Evolutionary conservation across 1,140 invertebrate genomes (phyloP), one percentile per base, ranked within the genome.

Genomic region (Drosophila nasuta): DNA sequence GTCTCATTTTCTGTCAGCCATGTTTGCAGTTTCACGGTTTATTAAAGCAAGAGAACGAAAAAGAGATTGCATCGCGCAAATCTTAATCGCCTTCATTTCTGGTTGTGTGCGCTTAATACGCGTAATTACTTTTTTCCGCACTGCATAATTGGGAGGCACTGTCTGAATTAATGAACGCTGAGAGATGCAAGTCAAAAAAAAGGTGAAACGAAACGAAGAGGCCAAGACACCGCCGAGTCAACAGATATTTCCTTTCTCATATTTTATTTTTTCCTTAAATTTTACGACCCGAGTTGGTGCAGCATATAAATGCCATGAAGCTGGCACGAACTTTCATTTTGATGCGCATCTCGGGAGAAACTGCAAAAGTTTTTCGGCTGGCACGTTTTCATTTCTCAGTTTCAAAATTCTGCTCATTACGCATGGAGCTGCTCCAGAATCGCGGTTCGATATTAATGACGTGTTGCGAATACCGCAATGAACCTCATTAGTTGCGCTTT

Each of bases 341-440:
- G 35, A 56, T 56, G 52, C 33, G 33, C 30, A 38, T 56, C 33
- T 8, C 17, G 52, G 28, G 52, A 25, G 15, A 57, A 57, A 57
- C 33, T 20, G 13, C 20, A n/a, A 57, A 57, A 57, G 54, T 57
- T 57, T 56, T 56, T 38, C 20, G 41, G 41, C 17, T 10, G 35
- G 33, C 35, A 57, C 54, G 33, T 54, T 54, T 35, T 11, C 54
- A 57, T n/a, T 20, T 11, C 33, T 20, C 35, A 17, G 35, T 5
- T 30, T 28, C 57, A 30, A 35, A 83, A 83, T 69, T 67, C 68
- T 79, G 67, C 80, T 82, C 75, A 82, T 82, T 82, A 82, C 75
- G 80, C 54, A 67, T 75, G 63, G 68, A 69, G 66, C 52, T 51
- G 71, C 51, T 56, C 52, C 30, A 82, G 71, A 59, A 67, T 72